Percentiles rank a stretch among this genome's conserved stretches.
phyloP scores from a whole-genome alignment of 2,113 vertebrate species.

The Martes martes region DNA sequence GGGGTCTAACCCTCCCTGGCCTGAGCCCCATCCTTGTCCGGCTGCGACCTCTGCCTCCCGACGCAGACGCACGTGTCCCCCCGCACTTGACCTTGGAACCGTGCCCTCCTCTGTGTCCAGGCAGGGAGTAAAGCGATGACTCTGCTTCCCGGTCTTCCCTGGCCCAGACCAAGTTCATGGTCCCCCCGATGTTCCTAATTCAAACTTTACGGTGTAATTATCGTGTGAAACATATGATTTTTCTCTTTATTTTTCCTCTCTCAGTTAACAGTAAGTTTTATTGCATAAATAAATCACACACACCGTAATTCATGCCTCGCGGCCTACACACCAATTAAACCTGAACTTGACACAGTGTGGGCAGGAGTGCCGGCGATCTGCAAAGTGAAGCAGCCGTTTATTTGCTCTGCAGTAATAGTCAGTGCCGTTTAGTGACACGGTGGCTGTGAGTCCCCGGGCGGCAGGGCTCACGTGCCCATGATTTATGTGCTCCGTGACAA shows the following conservation, averaged over 20 bases:
- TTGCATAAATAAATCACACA: conserved; percentile 51
- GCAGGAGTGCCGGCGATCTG: background rate
- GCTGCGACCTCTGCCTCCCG: background rate
- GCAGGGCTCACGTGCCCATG: background rate
- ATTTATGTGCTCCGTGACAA: background rate
- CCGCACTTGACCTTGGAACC: fast-evolving
- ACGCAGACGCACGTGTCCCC: fast-evolving
- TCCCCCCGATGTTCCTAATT: background rate
- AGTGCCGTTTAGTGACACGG: background rate
- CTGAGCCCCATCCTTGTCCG: fast-evolving
- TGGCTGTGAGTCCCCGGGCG: background rate
- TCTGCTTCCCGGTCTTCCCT: background rate
- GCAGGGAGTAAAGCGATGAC: background rate
- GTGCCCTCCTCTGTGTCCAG: background rate
- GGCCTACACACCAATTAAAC: conserved; percentile 45
- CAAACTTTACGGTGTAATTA: conserved; percentile 21
- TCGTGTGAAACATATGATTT: background rate
- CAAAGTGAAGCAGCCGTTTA: background rate
- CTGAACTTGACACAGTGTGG: background rate
- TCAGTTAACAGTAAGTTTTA: conserved; percentile 34
- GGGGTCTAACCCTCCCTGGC: fast-evolving
- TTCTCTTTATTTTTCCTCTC: conserved; percentile 27
- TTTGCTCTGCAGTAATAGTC: background rate
- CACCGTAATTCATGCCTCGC: background rate
- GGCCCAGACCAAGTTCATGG: background rate